Conservation (phyloP, 2,113 vertebrate species). For the Zosterops hypoxanthus region DNA sequence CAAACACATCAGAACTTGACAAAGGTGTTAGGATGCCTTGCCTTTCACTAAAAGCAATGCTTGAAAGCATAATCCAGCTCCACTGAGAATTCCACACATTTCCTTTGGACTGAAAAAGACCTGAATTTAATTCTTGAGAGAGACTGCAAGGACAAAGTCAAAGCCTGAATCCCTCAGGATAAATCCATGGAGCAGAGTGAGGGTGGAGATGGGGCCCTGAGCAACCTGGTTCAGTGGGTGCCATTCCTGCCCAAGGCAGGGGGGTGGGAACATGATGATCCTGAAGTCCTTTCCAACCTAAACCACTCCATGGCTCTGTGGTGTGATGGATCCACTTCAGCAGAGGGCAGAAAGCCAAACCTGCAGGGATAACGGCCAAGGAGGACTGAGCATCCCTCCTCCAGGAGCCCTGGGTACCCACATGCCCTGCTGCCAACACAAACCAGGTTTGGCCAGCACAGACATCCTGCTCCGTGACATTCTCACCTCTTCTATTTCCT, state of each 20-base stretch:
- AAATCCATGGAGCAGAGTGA: background rate
- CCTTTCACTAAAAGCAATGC: background rate
- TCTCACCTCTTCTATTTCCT: background rate
- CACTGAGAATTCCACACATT: background rate
- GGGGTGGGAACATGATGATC: too few species aligned
- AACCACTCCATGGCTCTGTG: background rate
- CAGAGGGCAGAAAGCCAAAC: background rate
- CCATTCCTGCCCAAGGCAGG: background rate
- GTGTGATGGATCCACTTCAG: background rate
- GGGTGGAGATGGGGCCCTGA: background rate
- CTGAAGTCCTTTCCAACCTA: background rate
- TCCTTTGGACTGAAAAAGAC: background rate
- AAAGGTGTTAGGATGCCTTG: background rate
- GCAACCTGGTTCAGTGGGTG: background rate
- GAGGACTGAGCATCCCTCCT: background rate
- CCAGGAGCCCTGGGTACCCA: too few species aligned
- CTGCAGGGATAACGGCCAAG: accelerated
- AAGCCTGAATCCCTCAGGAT: background rate
- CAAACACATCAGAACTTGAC: background rate
- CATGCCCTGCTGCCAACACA: accelerated
- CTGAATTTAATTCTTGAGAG: background rate
- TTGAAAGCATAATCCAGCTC: background rate
- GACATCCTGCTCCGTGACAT: background rate
- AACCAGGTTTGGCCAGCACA: accelerated
- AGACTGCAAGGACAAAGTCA: background rate